Base-by-base conservation (phyloP, 2,113 vertebrate species). In the Tachysurus vachellii region DNA sequence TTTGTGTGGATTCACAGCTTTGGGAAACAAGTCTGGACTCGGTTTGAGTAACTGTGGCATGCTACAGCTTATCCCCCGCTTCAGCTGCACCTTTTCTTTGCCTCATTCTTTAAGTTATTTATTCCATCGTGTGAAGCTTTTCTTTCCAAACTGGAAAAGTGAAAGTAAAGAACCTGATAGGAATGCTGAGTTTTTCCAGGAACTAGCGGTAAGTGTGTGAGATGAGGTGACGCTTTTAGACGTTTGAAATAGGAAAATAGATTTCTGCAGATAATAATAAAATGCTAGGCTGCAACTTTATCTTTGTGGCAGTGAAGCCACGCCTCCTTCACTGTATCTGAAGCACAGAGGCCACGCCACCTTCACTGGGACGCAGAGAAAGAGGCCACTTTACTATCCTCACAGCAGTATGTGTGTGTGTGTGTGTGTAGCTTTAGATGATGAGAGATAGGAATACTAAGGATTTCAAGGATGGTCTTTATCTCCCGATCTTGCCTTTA, bases 1-100 rank as follows among this genome's bases (percentile, higher is more conserved):
- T 82, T 81, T 83, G 86, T 82, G 80, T 76, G 66, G 57, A 56
- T 75, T 36, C 21, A 50, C 68, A 57, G 12, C 57, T 42, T 77
- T 53, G 36, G 14, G 23, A 28, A 50, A 59, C 70, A 75, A 61
- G 84, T 85, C 56, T 62, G 71, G 56, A 76, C 70, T 76, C 56
- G 73, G 73, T n/a, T 16, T 3, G 36, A 77, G 73, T 47, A 21
- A 28, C 50, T 28, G 13, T 10, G 75, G 82, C 64, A 70, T 70
- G 82, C 82, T 23, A 44, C n/a, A 56, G 82, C 82, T 83, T 83
- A 83, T 83, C 82, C 50, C n/a, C 11, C 10, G 9, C 64, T 83
- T 68, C n/a, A 54, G 64, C 64, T 68, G 64, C 64, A 17, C 44
- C 23, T 50, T 53, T 68, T 53, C n/a, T 76, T 75, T 17, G 28